A percentile compares a stretch with the other conserved stretches of the same genome.
Conservation (phyloP, 1,140 invertebrate genomes). For the Nasonia giraulti region DNA sequence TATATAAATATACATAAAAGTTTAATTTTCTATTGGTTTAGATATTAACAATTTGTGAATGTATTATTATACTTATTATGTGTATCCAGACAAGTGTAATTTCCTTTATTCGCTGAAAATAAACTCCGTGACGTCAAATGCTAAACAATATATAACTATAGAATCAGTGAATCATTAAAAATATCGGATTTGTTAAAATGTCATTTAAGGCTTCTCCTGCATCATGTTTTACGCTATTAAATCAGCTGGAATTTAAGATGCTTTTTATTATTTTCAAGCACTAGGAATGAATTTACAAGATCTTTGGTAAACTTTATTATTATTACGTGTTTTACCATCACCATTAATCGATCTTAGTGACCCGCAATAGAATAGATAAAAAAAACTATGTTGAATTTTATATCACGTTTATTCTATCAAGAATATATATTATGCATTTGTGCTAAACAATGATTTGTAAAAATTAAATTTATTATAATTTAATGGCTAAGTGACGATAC, state of each 20-base stretch:
- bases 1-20: slow-evolving; percentile 50
- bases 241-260: not conserved
- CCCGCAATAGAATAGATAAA: not conserved
- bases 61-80: not conserved
- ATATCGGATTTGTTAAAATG: not conserved
- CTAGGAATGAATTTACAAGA: not conserved
- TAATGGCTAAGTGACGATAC: not conserved
- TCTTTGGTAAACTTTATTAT: slow-evolving; percentile 43
- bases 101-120: not conserved
- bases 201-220: not conserved
- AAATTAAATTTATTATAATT: not conserved
- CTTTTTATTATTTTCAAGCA: slow-evolving; percentile 2
- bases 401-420: slow-evolving; percentile 15
- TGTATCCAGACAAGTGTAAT: not conserved
- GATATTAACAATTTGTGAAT: slow-evolving; percentile 39
- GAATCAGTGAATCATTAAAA: too few species aligned
- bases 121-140: not conserved
- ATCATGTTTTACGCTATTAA: not conserved
- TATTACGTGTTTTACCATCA: not conserved
- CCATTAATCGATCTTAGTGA: not conserved
- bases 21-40: slow-evolving; percentile 39
- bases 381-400: not conserved
- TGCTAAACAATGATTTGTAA: slow-evolving; percentile 27
- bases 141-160: too few species aligned
- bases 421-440: slow-evolving; percentile 14